These are phyloP conservation scores for Schizopygopsis pylzovi DNA, from an alignment of 2,797 vertebrate species.

Conservation along the genomic window DNA sequence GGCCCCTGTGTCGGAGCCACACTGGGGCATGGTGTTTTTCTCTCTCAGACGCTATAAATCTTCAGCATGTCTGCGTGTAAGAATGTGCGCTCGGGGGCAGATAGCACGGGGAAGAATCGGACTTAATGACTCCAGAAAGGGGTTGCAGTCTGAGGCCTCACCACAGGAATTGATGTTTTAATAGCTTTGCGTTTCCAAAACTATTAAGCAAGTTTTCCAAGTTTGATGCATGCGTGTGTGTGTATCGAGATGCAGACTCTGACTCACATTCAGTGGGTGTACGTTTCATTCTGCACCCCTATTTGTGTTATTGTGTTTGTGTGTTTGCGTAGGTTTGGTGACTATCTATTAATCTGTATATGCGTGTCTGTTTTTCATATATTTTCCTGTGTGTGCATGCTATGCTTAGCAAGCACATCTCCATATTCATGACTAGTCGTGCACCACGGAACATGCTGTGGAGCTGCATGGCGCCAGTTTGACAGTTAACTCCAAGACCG, in stretches of 20 bases:
- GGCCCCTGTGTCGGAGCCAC: slow-evolving; percentile 49
- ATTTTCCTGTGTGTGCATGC: slow-evolving; percentile 37
- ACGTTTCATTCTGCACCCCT: slow-evolving; percentile 38
- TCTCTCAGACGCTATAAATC: slow-evolving; percentile 63
- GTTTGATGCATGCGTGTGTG: slow-evolving; percentile 34
- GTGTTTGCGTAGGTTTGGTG: slow-evolving; percentile 42
- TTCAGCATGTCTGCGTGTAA: slow-evolving; percentile 56
- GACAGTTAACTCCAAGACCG: slow-evolving; percentile 59
- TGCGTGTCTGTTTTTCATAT: slow-evolving; percentile 48
- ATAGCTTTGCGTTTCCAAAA: slow-evolving; percentile 63
- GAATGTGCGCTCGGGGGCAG: slow-evolving; percentile 67
- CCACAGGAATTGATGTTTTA: slow-evolving; percentile 69
- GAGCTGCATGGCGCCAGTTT: slow-evolving; percentile 59
- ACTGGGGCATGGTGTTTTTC: slow-evolving; percentile 51
- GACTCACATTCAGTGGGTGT: slow-evolving; percentile 32
- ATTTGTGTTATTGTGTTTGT: slow-evolving; percentile 27
- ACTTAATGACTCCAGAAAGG: slow-evolving; percentile 65
- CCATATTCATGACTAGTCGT: slow-evolving; percentile 62
- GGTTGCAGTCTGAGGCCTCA: slow-evolving; percentile 61
- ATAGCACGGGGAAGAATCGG: slow-evolving; percentile 58
- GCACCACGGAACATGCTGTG: slow-evolving; percentile 50
- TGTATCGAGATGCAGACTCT: slow-evolving; percentile 17
- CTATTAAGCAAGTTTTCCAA: slow-evolving; percentile 56
- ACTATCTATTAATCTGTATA: slow-evolving; percentile 40
- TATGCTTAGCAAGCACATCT: slow-evolving; percentile 52